Base-by-base conservation (phyloP, 2,888 invertebrate species). In the Tiliacea aurago region DNA sequence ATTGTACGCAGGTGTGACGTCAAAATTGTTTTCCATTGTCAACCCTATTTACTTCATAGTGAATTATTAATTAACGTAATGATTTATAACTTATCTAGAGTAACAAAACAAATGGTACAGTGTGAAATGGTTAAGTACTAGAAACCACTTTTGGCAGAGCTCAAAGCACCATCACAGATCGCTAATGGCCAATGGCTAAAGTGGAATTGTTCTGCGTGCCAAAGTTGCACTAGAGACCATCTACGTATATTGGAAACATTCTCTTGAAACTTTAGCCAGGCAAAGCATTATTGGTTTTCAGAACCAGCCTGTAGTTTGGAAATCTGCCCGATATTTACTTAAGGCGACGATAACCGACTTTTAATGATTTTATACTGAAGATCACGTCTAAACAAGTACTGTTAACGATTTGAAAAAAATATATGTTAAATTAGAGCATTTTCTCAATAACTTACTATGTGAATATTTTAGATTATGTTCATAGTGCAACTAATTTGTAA, bases 221-320 rank as follows among this genome's bases (percentile, higher is more conserved):
- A 80, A 76, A 71, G 59, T 47, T 55, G 20, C 76, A 76, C 63
- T 80, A 76, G 41, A 64, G 45, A 71, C 41, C 33, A 20, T 66
- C 33, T n/a, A 62, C 56, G 20, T 61, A 56, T 41, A 61, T 33
- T 56, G 28, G 55, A 47, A 65, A 69, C 1, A 45, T 78, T 62
- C 51, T 45, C 23, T 73, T 23, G 47, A 45, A 56, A 62, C 41
- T 61, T 62, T 13, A 4, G 71, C 1, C 20, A 7, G 41, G 41
- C 70, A 33, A 53, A 69, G 47, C 23, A 43, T 23, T 76, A 78
- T 71, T 47, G 23, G 56, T 63, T 76, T 63, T 45, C 23, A 61
- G 13, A 56, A 55, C n/a, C 43, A 37, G 20, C 0, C 11, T 10
- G 41, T 6, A 43, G 47, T 78, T 75, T 75, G 56, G 62, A 51